Base-by-base conservation (phyloP, 1,140 invertebrate genomes). In the Drosophila kurseongensis region DNA sequence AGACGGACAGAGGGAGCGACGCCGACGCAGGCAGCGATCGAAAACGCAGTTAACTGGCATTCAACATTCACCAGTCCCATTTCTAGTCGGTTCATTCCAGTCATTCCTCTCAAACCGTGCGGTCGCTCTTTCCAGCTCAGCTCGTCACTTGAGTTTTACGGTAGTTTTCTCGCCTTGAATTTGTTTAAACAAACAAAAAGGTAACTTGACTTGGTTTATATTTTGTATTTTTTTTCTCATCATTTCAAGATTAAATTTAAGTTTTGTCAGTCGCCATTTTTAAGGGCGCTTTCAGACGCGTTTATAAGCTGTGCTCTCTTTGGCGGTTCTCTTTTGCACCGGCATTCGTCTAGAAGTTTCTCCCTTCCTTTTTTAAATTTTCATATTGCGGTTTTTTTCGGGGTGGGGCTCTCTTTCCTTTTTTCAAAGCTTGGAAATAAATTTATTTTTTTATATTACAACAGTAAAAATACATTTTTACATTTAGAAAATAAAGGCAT, bases 11-110 rank as follows among this genome's bases (percentile, higher is more conserved):
- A 55, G 61, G 35, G 55, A 66, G 42, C 47, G 50, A 54, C 60
- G 59, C 23, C 80, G 57, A 65, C 80, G 75, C 67, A 44, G 61
- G 60, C 67, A 74, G 78, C 62, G 68, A 76, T 65, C 63, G 60
- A 57, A 91, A 83, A 80, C 55, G 79, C 60, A 71, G 82, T 91
- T 90, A 91, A 91, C 90, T 91, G 81, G 55, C 79, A 76, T 91
- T 78, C 77, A 58, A 29, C 65, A 50, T 32, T 42, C 35, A 51
- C 48, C 48, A 48, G 36, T 47, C 23, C 10, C 0, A 29, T 7
- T 50, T 36, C 5, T 8, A 16, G 47, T 59, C 58, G 59, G 76
- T 75, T 90, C 82, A 84, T 91, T 91, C 85, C 72, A 65, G 83
- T 88, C 83, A 84, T 91, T 86, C 76, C 71, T 56, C 77, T 91